Evolutionary conservation across 2,797 vertebrate species (phyloP).

Genomic region (Cossypha dichroa): DNA sequence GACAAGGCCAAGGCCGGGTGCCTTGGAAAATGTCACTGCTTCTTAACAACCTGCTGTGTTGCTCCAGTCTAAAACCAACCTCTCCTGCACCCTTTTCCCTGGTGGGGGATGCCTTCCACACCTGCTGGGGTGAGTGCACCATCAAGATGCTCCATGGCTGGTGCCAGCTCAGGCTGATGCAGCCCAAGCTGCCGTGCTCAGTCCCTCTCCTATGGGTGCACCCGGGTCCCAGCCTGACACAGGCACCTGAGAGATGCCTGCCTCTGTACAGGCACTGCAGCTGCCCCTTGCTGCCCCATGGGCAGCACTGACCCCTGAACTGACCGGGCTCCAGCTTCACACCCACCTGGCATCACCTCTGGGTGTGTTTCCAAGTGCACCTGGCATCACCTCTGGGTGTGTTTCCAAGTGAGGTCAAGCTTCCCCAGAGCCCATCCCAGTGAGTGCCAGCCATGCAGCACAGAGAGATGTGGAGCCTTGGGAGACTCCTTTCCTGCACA

Average conservation of each 20-base stretch:
- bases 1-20: no score
- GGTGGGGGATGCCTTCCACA: fast-evolving
- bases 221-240: fast-evolving
- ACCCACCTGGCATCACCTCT: no score
- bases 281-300: fast-evolving
- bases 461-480: fast-evolving
- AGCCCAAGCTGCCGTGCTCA: fast-evolving
- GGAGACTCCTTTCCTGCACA: background rate
- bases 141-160: background rate
- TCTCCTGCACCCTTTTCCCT: background rate
- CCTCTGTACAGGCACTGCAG: fast-evolving
- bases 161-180: background rate
- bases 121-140: background rate
- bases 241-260: background rate
- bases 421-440: no score
- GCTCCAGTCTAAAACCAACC: background rate
- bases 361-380: no score
- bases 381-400: no score
- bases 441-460: fast-evolving
- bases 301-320: background rate
- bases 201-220: background rate
- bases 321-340: fast-evolving
- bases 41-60: no score
- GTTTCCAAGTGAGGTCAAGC: no score
- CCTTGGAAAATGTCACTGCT: no score